phyloP scores from a whole-genome alignment of 2,113 vertebrate species.

The Emydura subglobosa region DNA sequence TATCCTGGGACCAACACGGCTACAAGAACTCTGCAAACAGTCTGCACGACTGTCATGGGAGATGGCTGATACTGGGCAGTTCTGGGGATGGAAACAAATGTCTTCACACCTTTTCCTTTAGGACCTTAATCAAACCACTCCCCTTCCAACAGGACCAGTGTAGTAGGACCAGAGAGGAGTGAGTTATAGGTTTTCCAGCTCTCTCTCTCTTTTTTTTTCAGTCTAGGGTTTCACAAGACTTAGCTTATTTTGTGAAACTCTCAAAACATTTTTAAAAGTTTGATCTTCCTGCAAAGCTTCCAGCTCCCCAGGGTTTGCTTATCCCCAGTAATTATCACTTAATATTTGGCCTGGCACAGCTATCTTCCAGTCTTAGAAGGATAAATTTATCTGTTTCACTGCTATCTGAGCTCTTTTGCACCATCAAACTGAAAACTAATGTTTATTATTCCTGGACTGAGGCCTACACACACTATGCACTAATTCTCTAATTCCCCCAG shows the following conservation, averaged over 20 bases:
- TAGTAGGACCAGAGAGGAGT: constrained; percentile 1
- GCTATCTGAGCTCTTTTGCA: constrained; percentile 68
- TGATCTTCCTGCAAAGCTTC: constrained; percentile 67
- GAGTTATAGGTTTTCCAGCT: constrained; percentile 8
- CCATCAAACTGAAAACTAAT: constrained; percentile 52
- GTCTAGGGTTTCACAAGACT: constrained; percentile 44
- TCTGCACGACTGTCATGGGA: background rate
- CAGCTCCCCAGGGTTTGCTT: constrained; percentile 66
- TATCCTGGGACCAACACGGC: background rate
- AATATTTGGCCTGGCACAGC: constrained; percentile 69
- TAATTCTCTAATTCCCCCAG: constrained; percentile 57
- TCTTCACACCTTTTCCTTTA: background rate
- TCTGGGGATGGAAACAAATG: background rate
- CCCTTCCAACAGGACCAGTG: constrained; percentile 5
- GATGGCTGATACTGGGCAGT: background rate
- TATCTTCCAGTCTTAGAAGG: constrained; percentile 67
- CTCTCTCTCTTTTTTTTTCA: background rate
- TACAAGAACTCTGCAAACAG: background rate
- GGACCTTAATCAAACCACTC: background rate
- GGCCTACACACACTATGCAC: constrained; percentile 64
- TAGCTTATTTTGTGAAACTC: background rate
- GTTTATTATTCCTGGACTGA: constrained; percentile 74
- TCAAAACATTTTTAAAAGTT: constrained; percentile 44
- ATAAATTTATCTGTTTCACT: constrained; percentile 75
- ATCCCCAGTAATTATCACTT: constrained; percentile 75